A percentile compares a stretch with the other conserved stretches of the same genome.
These are phyloP conservation scores for Meriones unguiculatus DNA, from an alignment of 2,113 vertebrate species.

Conservation along the genomic window DNA sequence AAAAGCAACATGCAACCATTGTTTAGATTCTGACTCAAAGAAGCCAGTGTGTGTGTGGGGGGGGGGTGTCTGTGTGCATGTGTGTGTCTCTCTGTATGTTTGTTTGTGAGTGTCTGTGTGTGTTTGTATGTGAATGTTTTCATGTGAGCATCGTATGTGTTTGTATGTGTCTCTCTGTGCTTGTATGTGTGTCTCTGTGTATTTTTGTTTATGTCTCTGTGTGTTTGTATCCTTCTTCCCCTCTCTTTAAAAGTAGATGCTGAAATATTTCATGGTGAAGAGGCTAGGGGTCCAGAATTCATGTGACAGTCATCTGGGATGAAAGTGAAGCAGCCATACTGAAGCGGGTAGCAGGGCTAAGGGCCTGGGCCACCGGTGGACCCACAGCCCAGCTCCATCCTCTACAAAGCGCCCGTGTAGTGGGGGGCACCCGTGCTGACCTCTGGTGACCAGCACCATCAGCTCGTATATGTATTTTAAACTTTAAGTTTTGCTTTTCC, in stretches of 20 bases:
- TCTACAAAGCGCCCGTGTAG: too few relatives aligned
- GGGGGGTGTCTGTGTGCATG: neutral
- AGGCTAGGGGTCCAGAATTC: neutral
- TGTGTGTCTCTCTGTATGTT: neutral
- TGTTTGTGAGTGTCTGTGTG: too few relatives aligned
- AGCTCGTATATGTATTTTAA: neutral
- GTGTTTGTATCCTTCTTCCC: neutral
- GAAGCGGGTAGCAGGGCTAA: neutral
- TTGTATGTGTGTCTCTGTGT: neutral
- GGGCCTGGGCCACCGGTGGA: accelerated
- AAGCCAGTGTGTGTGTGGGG: neutral
- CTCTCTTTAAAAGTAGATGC: neutral
- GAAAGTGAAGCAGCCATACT: accelerated
- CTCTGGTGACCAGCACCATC: neutral
- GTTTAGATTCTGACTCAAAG: neutral
- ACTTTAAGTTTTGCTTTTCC: neutral
- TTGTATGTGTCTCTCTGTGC: neutral
- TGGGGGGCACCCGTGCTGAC: neutral
- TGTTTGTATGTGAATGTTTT: neutral
- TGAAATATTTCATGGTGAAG: neutral
- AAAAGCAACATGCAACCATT: neutral
- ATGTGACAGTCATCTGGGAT: neutral
- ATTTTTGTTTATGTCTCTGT: neutral
- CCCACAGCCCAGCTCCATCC: neutral
- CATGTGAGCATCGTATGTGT: neutral